These are phyloP conservation scores for Drosophila peninsularis DNA, from an alignment of 2,888 invertebrate species.

Conservation along the genomic window DNA sequence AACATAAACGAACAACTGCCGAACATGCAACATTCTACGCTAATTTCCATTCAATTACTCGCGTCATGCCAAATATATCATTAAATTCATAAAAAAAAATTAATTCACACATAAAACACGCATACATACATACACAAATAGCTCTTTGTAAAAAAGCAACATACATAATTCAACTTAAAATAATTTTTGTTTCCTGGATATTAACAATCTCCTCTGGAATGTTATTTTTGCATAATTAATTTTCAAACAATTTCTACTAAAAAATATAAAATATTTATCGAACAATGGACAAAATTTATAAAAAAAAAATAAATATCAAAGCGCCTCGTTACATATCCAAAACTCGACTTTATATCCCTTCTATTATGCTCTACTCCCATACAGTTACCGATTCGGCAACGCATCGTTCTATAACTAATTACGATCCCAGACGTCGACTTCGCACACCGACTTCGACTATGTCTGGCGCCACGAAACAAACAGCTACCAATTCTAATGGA, in stretches of 20 bases:
- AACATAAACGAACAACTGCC: conserved; percentile 1
- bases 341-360: conserved; percentile 72
- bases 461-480: conserved; percentile 70
- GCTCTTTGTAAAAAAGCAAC: conserved; percentile 30
- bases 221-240: conserved; percentile 71
- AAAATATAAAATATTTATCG: conserved; percentile 12
- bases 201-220: conserved; percentile 64
- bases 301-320: conserved; percentile 29
- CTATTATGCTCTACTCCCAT: conserved; percentile 82
- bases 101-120: conserved; percentile 14
- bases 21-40: conserved; percentile 31
- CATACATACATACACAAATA: conserved; percentile 25
- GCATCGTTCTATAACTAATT: conserved; percentile 77
- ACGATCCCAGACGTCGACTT: conserved; percentile 82
- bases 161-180: conserved; percentile 35
- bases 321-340: conserved; percentile 41
- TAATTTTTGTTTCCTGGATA: conserved; percentile 39
- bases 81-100: conserved; percentile 25
- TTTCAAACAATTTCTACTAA: conserved; percentile 66
- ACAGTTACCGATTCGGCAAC: conserved; percentile 82
- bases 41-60: conserved; percentile 18
- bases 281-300: conserved; percentile 30
- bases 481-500: conserved; percentile 74
- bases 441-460: conserved; percentile 65
- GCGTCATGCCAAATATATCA: conserved; percentile 38